Evolutionary conservation across 2,797 vertebrate genomes (phyloP).

Genomic region (Neopelma chrysocephalum): DNA sequence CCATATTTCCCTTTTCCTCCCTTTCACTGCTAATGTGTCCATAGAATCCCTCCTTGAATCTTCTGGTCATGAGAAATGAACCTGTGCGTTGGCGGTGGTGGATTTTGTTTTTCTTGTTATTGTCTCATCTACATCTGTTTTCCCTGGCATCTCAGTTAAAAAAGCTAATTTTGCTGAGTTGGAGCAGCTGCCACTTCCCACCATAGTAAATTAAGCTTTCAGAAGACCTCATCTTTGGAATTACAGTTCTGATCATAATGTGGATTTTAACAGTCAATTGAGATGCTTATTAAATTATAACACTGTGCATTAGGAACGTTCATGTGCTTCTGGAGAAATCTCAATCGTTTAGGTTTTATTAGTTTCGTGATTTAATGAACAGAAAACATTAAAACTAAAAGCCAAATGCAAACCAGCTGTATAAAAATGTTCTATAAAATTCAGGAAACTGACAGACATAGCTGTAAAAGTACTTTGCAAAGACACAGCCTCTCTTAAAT

Average conservation of each 20-base stretch:
- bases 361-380: constrained; percentile 60
- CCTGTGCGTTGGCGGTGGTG: neutral
- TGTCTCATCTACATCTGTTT: constrained; percentile 46
- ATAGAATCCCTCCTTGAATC: neutral
- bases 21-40: neutral
- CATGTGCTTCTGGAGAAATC: constrained; percentile 13
- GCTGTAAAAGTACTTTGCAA: constrained; percentile 25
- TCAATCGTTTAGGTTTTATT: constrained; percentile 39
- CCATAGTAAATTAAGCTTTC: constrained; percentile 61
- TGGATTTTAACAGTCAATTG: constrained; percentile 58
- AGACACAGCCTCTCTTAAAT: constrained; percentile 15
- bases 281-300: constrained; percentile 66
- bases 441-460: constrained; percentile 5
- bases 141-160: constrained; percentile 30
- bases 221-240: constrained; percentile 58
- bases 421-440: constrained; percentile 33
- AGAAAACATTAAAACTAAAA: constrained; percentile 59
- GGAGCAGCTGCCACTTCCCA: constrained; percentile 55
- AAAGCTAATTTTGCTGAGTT: constrained; percentile 47
- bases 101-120: constrained; percentile 10
- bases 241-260: constrained; percentile 60
- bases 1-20: neutral
- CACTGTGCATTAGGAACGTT: neutral
- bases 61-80: neutral
- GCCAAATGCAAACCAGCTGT: constrained; percentile 55